These are phyloP conservation scores for Colistium nudipinnis DNA, from an alignment of 2,113 vertebrate species.

Conservation along the genomic window DNA sequence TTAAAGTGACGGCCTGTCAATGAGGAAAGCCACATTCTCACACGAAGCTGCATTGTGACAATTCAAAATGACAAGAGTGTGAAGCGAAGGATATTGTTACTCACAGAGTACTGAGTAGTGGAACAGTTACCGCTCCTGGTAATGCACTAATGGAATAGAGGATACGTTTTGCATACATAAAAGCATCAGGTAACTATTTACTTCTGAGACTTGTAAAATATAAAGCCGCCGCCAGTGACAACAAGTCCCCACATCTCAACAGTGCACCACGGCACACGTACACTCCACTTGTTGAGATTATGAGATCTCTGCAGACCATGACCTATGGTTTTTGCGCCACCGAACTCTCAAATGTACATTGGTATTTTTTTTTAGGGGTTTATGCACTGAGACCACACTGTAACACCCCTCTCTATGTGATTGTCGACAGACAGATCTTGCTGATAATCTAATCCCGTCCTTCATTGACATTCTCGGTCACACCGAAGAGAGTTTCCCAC, in stretches of 20 bases:
- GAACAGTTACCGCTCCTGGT: background rate
- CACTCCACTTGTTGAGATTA: background rate
- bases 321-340: background rate
- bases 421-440: background rate
- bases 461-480: background rate
- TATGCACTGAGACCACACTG: background rate
- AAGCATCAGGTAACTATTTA: background rate
- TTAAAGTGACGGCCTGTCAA: conserved; percentile 63
- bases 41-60: conserved; percentile 34
- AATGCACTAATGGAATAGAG: background rate
- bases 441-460: background rate
- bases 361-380: background rate
- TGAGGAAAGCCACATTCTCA: conserved; percentile 19
- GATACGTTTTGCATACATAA: background rate
- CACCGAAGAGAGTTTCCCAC: background rate
- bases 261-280: background rate
- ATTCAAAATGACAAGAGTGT: conserved; percentile 38
- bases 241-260: too few species aligned
- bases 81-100: conserved; percentile 24
- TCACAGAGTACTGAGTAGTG: background rate
- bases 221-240: too few species aligned
- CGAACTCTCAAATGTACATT: background rate
- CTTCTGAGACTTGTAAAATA: background rate
- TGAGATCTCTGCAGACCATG: background rate
- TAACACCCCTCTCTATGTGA: background rate